These are phyloP conservation scores for Mamestra configurata DNA, from an alignment of 1,140 invertebrate species.

Conservation along the genomic window DNA sequence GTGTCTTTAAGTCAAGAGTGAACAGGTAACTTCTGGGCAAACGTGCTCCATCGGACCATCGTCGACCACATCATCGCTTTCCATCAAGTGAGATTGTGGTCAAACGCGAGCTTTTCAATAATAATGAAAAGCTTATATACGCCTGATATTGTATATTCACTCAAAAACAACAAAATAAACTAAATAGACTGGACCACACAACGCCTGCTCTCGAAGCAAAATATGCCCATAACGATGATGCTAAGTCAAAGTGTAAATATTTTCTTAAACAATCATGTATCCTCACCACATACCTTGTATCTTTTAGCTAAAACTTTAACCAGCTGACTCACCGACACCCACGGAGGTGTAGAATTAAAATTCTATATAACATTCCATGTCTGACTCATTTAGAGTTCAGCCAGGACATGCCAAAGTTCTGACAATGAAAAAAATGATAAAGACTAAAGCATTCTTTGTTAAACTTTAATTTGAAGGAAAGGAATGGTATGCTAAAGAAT, in stretches of 20 bases:
- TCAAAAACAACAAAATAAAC: background rate
- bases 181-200: conserved; percentile 9
- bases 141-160: too few species aligned
- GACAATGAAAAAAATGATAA: background rate
- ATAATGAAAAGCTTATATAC: too few species aligned
- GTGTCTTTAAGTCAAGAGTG: too few species aligned
- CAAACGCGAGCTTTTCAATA: too few species aligned
- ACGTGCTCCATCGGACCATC: too few species aligned
- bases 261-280: conserved; percentile 15
- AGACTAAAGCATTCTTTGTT: conserved; percentile 7
- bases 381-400: conserved; percentile 3
- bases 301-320: conserved; percentile 22
- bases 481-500: background rate
- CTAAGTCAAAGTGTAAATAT: conserved; percentile 13
- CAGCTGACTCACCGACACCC: conserved; percentile 15
- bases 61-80: too few species aligned
- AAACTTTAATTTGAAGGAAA: background rate
- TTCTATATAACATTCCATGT: conserved; percentile 10
- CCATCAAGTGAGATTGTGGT: too few species aligned
- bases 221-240: background rate
- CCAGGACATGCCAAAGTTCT: conserved; percentile 25
- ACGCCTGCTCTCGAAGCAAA: background rate
- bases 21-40: too few species aligned
- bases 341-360: conserved; percentile 25
- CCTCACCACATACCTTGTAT: background rate